These are phyloP conservation scores for Malthinus flaveolus DNA, from an alignment of 2,888 invertebrate species.

Conservation along the genomic window DNA sequence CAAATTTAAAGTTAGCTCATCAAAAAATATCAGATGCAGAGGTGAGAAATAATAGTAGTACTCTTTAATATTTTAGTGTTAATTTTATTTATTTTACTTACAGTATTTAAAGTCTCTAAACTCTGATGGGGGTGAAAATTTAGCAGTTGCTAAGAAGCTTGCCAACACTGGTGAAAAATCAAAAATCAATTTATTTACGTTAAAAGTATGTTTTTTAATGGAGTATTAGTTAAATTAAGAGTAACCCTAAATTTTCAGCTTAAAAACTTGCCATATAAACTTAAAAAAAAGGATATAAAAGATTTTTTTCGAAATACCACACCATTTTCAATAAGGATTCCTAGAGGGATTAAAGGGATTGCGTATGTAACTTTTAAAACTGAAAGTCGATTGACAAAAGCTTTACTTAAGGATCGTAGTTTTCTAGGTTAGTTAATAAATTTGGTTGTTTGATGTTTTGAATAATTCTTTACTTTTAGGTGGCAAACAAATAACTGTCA, in stretches of 20 bases:
- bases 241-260: constrained; percentile 53
- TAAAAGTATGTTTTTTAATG: constrained; percentile 57
- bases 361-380: constrained; percentile 90
- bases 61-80: neutral
- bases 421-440: constrained; percentile 69
- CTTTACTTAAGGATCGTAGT: constrained; percentile 80
- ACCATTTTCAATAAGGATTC: constrained; percentile 78
- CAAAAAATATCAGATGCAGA: constrained; percentile 78
- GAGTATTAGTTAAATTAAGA: neutral
- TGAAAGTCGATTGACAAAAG: constrained; percentile 78
- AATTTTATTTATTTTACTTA: constrained; percentile 37
- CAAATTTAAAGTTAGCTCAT: constrained; percentile 59
- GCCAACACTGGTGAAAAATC: constrained; percentile 41
- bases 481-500: constrained; percentile 66
- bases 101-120: constrained; percentile 74
- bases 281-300: constrained; percentile 81
- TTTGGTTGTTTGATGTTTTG: too few species aligned
- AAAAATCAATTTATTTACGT: constrained; percentile 59
- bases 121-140: constrained; percentile 41
- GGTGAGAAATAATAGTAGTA: constrained; percentile 53
- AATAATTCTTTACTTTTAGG: constrained; percentile 44
- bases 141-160: constrained; percentile 49
- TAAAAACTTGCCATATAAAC: constrained; percentile 74
- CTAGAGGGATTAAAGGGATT: constrained; percentile 77
- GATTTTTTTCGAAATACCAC: constrained; percentile 83